Base-by-base conservation (phyloP, 2,888 invertebrate species). In the Andrena minutula region DNA sequence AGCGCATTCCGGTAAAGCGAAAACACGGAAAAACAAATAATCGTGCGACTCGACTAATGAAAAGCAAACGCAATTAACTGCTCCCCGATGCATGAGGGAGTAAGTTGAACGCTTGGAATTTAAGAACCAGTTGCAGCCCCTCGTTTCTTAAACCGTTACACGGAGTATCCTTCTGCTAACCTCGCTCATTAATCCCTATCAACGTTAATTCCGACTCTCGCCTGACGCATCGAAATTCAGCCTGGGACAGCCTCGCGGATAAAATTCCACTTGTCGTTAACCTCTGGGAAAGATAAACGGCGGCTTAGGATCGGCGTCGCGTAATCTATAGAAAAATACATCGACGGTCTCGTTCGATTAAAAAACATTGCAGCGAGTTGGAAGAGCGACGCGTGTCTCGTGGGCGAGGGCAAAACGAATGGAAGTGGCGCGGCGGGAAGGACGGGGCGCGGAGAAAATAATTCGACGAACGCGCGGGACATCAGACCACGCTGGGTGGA, bases 401-500 rank as follows among this genome's bases (percentile, higher is more conserved):
- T 26, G 30, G 10, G 0, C 7, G 35, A 75, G 83, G 77, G 72
- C 76, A 12, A 53, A 66, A 70, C 30, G 41, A 53, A 26, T 28
- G 3, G 41, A n/a, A n/a, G n/a, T n/a, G n/a, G 12, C 4, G 49
- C 53, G 20, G 72, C 49, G 56, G 56, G 58, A 58, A 69, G 20
- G n/a, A 68, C n/a, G 20, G 8, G 56, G 35, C 8, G n/a, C 61
- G 41, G 61, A 47, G 51, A 63, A 71, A 73, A 85, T 84, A 82
- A 85, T 86, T 86, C 56, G 35, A 53, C 47, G 66, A 41, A 23
- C 53, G 51, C 60, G 65, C 26, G 58, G 51, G 51, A 79, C 75
- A 70, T 86, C 76, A 72, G 79, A 63, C 68, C 63, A 32, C 28
- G 32, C 16, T 28, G 30, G 49, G 51, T 16, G 20, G n/a, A 8